Evolutionary conservation across 2,888 invertebrate species (phyloP).

Genomic region (Phortica magna): DNA sequence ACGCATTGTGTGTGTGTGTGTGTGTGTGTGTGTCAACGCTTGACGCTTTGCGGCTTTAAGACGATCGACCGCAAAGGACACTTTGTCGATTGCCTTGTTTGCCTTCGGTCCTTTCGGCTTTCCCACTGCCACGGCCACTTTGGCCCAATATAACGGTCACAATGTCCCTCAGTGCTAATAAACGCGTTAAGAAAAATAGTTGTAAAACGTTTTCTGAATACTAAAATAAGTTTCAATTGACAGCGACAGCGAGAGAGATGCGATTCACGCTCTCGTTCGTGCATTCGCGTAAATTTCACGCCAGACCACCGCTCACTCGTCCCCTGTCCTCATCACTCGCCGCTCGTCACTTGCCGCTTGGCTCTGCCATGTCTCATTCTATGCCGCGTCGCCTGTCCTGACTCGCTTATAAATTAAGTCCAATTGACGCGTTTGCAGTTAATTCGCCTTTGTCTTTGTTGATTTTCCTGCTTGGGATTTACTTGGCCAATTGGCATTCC

Average conservation of each 20-base stretch:
- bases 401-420: slow-evolving; percentile 22
- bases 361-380: too few species aligned
- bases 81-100: slow-evolving; percentile 38
- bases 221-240: slow-evolving; percentile 71
- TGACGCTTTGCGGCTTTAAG: not conserved
- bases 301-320: not conserved
- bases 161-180: slow-evolving; percentile 63
- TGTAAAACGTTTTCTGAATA: slow-evolving; percentile 73
- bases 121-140: slow-evolving; percentile 38
- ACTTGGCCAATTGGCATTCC: not conserved
- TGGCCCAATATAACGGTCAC: slow-evolving; percentile 20
- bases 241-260: slow-evolving; percentile 40
- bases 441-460: slow-evolving; percentile 15
- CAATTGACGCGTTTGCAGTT: slow-evolving; percentile 26
- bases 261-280: not conserved
- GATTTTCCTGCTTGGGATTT: not conserved
- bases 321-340: not conserved
- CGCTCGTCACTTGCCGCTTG: not conserved
- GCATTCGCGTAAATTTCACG: not conserved
- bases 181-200: slow-evolving; percentile 73
- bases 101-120: slow-evolving; percentile 39
- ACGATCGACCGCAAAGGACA: not conserved
- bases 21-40: not conserved
- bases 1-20: too few species aligned
- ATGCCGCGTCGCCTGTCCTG: not conserved